Base-by-base conservation (phyloP, 2,888 invertebrate genomes). In the Crioceris asparagi region DNA sequence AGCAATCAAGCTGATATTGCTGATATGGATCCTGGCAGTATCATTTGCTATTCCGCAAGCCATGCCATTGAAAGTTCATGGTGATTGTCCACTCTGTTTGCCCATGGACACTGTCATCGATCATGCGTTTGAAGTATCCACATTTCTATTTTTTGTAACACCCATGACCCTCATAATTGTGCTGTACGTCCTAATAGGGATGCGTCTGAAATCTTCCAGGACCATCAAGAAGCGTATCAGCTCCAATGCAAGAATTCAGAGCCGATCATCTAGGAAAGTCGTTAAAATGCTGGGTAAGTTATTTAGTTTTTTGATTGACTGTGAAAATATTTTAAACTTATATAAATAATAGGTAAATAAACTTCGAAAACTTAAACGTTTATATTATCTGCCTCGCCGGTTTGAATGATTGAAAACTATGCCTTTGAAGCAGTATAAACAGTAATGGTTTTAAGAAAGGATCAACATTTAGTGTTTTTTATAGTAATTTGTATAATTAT, bases 131-230 rank as follows among this genome's bases (percentile, higher is more conserved):
- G 80, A 83, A 55, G 74, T 86, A 52, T 85, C 88, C 10, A 79
- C 80, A 51, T 76, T 82, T 56, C 66, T 88, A 53, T 87, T 90
- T 65, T 91, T 91, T 60, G 76, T 86, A 25, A 76, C 81, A 29
- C 91, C 90, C 2, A 87, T 91, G 86, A 82, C 83, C 19, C 70
- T 88, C 42, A 87, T 91, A 57, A 78, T 79, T 19, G 81, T 86
- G 44, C 67, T 91, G 43, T 91, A 91, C 56, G 73, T 82, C 36
- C 66, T 83, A 46, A 83, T 84, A 52, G 84, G 81, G 2, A 61
- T 82, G 29, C 82, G 81, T 57, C 65, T 84, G 46, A 73, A 76
- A 32, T 78, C 82, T 21, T 65, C 75, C 2, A 51, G 45, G 26
- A 47, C 47, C 47, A 52, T 52, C 47, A 53, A 51, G 34, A 47